A percentile compares a stretch with the other conserved stretches of the same genome.
Conservation (phyloP, 2,113 vertebrate species). For the Lampris incognitus region DNA sequence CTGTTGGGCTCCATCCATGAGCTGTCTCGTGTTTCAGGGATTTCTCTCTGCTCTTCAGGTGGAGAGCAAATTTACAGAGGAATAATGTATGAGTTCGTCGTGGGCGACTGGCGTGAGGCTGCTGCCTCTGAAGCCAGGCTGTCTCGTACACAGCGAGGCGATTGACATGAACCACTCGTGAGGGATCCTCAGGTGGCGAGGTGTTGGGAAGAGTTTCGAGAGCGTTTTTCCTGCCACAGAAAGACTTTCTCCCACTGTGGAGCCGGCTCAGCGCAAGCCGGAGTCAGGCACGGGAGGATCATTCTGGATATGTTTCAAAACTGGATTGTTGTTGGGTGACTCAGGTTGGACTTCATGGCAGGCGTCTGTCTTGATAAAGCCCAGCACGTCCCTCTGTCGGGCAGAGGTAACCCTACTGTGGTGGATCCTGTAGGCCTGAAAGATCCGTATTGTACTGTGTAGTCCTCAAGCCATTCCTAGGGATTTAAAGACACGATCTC, state of each 20-base stretch:
- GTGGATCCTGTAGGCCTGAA: conserved; percentile 35
- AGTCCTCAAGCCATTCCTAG: conserved; percentile 35
- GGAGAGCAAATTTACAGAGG: conserved; percentile 44
- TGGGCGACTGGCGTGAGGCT: conserved; percentile 51
- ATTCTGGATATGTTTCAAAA: conserved; percentile 14
- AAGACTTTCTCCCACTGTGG: conserved; percentile 48
- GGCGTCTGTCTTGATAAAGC: neutral
- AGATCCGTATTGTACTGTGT: conserved; percentile 32
- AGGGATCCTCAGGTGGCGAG: conserved; percentile 57
- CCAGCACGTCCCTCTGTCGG: conserved; percentile 21
- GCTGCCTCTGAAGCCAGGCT: conserved; percentile 53
- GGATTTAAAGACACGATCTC: conserved; percentile 40
- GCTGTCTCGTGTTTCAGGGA: conserved; percentile 42
- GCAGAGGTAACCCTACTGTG: neutral
- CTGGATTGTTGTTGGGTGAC: conserved; percentile 12
- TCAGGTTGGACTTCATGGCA: conserved; percentile 40
- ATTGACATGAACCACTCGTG: conserved; percentile 57
- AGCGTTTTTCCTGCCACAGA: conserved; percentile 49
- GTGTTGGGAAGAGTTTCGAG: conserved; percentile 41
- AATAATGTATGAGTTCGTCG: conserved; percentile 70
- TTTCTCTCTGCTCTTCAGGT: conserved; percentile 42
- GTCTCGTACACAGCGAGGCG: conserved; percentile 20
- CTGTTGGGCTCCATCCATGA: conserved; percentile 18
- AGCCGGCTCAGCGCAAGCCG: conserved; percentile 15
- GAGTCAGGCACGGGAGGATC: neutral